Evolutionary conservation across 2,797 vertebrate species (phyloP), one percentile per base, ranked within the genome.

Genomic region (Margarornis squamiger): DNA sequence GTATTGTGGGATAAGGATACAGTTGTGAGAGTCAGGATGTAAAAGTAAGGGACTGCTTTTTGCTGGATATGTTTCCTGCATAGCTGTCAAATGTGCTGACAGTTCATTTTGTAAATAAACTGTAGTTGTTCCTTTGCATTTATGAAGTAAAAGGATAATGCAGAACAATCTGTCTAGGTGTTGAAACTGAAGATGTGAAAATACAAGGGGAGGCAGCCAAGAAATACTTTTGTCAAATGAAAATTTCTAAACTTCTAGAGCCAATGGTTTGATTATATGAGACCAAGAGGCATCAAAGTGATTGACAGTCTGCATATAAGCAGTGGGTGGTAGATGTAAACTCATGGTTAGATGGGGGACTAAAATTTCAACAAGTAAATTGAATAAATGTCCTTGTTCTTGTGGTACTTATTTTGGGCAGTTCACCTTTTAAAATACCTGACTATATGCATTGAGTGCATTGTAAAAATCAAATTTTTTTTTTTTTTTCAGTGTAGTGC

Each of bases 111-210:
- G 75, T 88, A 92, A 95, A 91, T 88, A 70, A 81, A 71, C 32
- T 82, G 26, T 52, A 59, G 74, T 46, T 66, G n/a, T 87, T 94
- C 54, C 30, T 74, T 61, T 87, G 86, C 77, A 22, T 76, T 90
- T 71, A 26, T 41, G 59, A 86, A 81, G 62, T 43, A 79, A 81
- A 72, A 55, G 66, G 80, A 74, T 78, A 77, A 66, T 72, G 67
- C 54, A 49, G 62, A 92, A 79, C 52, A 86, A 27, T 76, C 71
- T 84, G 72, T 55, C 54, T 65, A 85, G 74, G 55, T 94, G 85
- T 81, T 82, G 87, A 90, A 95, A 81, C 49, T 6, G 3, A 76
- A 86, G 81, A 93, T 86, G 52, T 79, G 83, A 93, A 95, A 92
- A 80, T 91, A 65, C 9, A 48, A 58, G 74, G 55, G 27, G 63